Evolutionary conservation across 1,140 invertebrate genomes (phyloP), one percentile per base, ranked within the genome.

Genomic region (Ostrea edulis): DNA sequence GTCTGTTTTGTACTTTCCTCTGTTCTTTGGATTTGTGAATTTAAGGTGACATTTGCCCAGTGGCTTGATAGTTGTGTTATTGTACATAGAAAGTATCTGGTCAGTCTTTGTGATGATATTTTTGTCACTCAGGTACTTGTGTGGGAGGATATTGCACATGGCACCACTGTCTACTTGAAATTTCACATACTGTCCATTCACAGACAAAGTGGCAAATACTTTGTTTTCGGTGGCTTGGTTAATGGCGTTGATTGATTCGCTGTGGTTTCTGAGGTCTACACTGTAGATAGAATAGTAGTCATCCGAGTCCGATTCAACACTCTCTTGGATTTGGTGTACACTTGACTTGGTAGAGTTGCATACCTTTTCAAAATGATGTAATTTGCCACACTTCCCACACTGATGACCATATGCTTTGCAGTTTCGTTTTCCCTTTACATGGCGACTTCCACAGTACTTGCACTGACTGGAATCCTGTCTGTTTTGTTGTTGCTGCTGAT

Each of bases 21-120:
- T 52, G 52, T 52, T 88, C 55, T 86, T 88, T 9, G 87, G 77
- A n/a, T 82, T 82, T 7, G 44, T 25, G 20, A 89, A 9, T 65
- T 89, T 82, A 3, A 86, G n/a, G 44, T 71, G 14, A 51, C 88
- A 89, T 58, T 85, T 86, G 20, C 88, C 88, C 22, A 71, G 20
- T 71, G 88, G 86, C 29, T 86, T 87, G n/a, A 87, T 62, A 17
- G 82, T 89, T 8, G 85, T 84, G 8, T 86, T 84, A 55, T 89
- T 84, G 62, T 86, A 86, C 84, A 68, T 88, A 20, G 22, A 51
- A 22, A 86, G 85, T 20, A 86, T 53, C 14, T 71, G 29, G 44
- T 65, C 29, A 9, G 68, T 71, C n/a, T 17, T 29, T n/a, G 51
- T 71, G 8, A 86, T 29, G n/a, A 52, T 12, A 52, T 22, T n/a